Evolutionary conservation across 1,140 invertebrate genomes (phyloP).

Genomic region (Lanistes nyassanus): DNA sequence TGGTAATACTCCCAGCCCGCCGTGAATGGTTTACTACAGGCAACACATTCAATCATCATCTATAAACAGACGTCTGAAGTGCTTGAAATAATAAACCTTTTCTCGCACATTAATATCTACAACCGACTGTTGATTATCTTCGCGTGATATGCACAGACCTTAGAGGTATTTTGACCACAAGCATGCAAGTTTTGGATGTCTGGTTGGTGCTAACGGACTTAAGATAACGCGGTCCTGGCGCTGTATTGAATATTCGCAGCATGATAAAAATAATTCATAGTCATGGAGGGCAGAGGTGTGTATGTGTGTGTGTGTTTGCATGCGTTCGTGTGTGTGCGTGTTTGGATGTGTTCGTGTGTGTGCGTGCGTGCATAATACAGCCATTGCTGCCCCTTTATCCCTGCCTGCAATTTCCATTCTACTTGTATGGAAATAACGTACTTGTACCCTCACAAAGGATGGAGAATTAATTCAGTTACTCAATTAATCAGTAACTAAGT

Average conservation of each 20-base stretch:
- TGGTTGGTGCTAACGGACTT: no score
- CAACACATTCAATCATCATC: no score
- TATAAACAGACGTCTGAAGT: no score
- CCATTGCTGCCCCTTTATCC: neutral
- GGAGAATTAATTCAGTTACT: neutral
- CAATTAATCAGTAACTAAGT: neutral
- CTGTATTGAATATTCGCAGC: neutral
- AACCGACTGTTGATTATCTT: neutral
- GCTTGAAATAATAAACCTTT: no score
- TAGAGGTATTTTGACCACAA: neutral
- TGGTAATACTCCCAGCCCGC: no score
- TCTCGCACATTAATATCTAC: no score
- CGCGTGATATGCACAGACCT: neutral
- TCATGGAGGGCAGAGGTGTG: neutral
- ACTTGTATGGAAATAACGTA: neutral
- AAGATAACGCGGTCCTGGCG: no score
- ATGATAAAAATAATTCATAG: neutral
- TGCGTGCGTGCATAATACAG: neutral
- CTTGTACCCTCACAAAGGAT: neutral
- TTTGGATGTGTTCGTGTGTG: neutral
- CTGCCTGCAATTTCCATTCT: neutral
- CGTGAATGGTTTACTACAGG: no score
- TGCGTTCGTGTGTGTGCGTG: conserved; percentile 13
- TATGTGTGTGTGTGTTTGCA: conserved; percentile 11
- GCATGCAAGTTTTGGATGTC: neutral